A percentile compares a stretch with the other conserved stretches of the same genome.
These are phyloP conservation scores for Melospiza melodia DNA, from an alignment of 2,113 vertebrate species.

Conservation along the genomic window DNA sequence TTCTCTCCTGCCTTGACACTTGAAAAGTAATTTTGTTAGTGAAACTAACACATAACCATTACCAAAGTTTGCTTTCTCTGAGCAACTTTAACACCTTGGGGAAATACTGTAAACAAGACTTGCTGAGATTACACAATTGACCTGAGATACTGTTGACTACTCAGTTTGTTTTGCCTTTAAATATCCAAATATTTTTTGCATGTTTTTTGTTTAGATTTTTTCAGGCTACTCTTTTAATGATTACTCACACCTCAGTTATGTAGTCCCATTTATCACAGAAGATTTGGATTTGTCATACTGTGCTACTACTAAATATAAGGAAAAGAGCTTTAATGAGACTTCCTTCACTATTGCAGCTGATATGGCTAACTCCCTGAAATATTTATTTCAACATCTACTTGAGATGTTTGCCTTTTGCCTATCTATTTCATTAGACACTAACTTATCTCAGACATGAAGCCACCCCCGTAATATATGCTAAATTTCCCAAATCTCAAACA, in stretches of 20 bases:
- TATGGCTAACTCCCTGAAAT: neutral
- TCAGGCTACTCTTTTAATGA: neutral
- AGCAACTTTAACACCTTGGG: neutral
- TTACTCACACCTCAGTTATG: neutral
- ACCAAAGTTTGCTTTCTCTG: neutral
- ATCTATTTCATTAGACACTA: neutral
- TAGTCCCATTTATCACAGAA: neutral
- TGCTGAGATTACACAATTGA: neutral
- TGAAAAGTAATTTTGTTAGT: neutral
- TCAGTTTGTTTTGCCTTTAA: neutral
- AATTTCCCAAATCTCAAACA: neutral
- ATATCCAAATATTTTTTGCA: neutral
- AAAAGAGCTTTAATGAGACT: neutral
- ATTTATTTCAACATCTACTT: neutral
- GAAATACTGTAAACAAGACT: neutral
- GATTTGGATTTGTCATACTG: neutral
- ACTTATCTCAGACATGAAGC: neutral
- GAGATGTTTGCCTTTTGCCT: neutral
- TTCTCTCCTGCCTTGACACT: neutral
- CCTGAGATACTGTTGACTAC: neutral
- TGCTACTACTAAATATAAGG: neutral
- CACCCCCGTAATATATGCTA: neutral
- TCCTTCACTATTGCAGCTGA: neutral
- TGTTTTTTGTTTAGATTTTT: neutral
- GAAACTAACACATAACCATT: neutral